Conservation (phyloP, 2,888 invertebrate species). For the Noctua comes region DNA sequence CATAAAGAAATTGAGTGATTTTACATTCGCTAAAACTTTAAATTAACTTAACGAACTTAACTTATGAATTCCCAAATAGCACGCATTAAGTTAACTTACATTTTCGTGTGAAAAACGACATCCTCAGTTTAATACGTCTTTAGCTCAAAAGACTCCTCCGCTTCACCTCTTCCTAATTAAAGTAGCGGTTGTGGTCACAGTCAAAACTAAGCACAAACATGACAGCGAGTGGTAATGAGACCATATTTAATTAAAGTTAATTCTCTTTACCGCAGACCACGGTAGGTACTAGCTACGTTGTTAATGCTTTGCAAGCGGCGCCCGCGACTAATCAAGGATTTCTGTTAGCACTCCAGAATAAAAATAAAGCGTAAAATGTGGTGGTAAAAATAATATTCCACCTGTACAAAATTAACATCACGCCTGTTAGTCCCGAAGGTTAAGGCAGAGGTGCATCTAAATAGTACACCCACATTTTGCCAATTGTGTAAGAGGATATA, state of each 20-base stretch:
- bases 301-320: slow-evolving; percentile 3
- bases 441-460: not conserved
- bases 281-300: not conserved
- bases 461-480: not conserved
- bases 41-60: not conserved
- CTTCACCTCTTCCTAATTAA: not conserved
- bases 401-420: not conserved
- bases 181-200: not conserved
- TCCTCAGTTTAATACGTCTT: not conserved
- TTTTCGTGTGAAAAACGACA: not conserved
- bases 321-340: not conserved
- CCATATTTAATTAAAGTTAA: slow-evolving; percentile 35
- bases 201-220: slow-evolving; percentile 24
- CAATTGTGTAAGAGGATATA: too few species aligned
- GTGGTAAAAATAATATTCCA: not conserved
- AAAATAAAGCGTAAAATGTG: slow-evolving; percentile 3
- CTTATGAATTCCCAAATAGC: not conserved
- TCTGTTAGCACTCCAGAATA: not conserved
- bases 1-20: too few species aligned
- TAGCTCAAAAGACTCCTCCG: not conserved
- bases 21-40: not conserved
- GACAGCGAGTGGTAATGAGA: slow-evolving; percentile 21
- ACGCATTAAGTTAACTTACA: not conserved
- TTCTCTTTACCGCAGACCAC: not conserved
- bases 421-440: not conserved